These are phyloP conservation scores for Nipponia nippon DNA, from an alignment of 2,113 vertebrate genomes.

Conservation along the genomic window DNA sequence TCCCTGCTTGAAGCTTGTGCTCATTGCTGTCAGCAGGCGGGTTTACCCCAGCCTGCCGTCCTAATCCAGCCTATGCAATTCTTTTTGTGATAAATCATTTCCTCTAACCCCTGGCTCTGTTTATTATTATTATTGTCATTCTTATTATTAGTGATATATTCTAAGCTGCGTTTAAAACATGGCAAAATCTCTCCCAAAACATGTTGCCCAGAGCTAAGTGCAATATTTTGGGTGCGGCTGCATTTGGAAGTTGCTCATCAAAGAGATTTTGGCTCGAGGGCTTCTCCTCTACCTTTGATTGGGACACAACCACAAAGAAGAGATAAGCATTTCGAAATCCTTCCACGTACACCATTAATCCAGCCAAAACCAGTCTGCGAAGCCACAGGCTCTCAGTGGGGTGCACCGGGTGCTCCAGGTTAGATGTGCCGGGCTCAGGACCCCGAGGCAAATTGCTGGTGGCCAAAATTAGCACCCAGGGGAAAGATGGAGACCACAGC, in stretches of 20 bases:
- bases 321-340: not conserved
- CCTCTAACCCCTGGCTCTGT: not conserved
- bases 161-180: not conserved
- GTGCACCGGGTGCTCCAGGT: not conserved
- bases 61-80: not conserved
- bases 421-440: not conserved
- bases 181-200: not conserved
- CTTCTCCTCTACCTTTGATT: not conserved
- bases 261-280: constrained; percentile 4
- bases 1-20: not conserved
- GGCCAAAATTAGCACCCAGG: not conserved
- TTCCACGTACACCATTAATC: not conserved
- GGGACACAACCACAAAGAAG: not conserved
- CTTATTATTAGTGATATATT: not conserved
- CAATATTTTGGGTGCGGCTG: not conserved
- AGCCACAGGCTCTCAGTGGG: not conserved
- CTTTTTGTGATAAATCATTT: not conserved
- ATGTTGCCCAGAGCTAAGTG: not conserved
- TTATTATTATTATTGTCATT: not conserved
- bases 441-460: not conserved
- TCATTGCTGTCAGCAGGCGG: not conserved
- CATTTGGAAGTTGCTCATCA: not conserved
- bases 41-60: not conserved
- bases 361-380: not conserved
- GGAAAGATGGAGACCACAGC: rapidly evolving